Evolutionary conservation across 2,888 invertebrate species (phyloP), one percentile per base, ranked within the genome.

Genomic region (Acleris holmiana): DNA sequence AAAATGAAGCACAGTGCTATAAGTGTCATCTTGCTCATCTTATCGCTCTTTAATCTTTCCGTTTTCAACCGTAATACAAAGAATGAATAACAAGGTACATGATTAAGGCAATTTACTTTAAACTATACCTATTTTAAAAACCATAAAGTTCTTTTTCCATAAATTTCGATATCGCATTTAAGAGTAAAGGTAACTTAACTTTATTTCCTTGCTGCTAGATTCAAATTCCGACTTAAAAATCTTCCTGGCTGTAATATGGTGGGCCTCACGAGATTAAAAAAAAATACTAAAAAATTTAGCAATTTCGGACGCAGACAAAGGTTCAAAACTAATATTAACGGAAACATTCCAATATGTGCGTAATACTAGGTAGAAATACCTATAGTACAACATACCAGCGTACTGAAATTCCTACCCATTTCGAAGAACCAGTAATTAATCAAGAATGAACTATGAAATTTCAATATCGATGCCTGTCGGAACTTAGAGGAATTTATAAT

Each of bases 371-470:
- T 44, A 3, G 17, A 40, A 49, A 41, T 53, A 19, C 35, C 19
- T 8, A n/a, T n/a, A 29, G 29, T 40, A 15, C 40, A 17, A 18
- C 41, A 49, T 53, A 53, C 50, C 55, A 44, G 40, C 44, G 44
- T 47, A 63, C 17, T 57, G 17, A 57, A 63, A 63, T 63, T 63
- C 63, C 46, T 19, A 25, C 18, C 40, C 50, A 17, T 47, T 48
- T 15, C 50, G 15, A 21, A 35, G 46, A 40, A 19, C 53, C 40
- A 46, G 41, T 59, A 64, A 64, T 64, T 64, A 64, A 64, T 64
- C 64, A 59, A 53, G 64, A 64, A 58, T 59, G 64, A 54, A 64
- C 58, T 64, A 64, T 64, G 64, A 53, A 58, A 64, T 64, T 64
- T 54, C 64, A 64, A 64, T 64, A 64, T 64, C 64, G 58, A 54